These are phyloP conservation scores for Xiphophorus hellerii DNA, from an alignment of 2,113 vertebrate genomes.

Conservation along the genomic window DNA sequence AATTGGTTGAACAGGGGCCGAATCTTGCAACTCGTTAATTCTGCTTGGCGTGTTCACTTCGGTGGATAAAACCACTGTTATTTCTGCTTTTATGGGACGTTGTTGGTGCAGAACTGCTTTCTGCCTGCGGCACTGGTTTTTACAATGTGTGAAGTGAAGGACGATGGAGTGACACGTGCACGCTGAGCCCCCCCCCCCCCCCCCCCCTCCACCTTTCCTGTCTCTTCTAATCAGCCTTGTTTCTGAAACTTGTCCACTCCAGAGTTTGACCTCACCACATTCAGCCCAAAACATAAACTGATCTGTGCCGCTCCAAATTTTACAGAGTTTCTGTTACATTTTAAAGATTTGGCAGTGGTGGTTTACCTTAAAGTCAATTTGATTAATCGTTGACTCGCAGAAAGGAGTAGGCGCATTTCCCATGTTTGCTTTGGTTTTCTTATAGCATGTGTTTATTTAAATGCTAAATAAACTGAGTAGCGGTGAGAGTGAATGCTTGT, in stretches of 20 bases:
- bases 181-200: slow-evolving; percentile 6
- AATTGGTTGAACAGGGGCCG: slow-evolving; percentile 71
- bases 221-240: slow-evolving; percentile 39
- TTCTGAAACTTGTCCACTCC: slow-evolving; percentile 9
- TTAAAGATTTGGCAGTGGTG: not conserved
- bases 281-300: not conserved
- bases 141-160: slow-evolving; percentile 41
- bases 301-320: slow-evolving; percentile 4
- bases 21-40: slow-evolving; percentile 68
- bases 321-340: not conserved
- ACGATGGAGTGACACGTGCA: slow-evolving; percentile 46
- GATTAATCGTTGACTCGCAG: not conserved
- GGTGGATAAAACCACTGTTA: slow-evolving; percentile 53
- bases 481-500: not conserved
- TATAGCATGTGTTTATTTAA: not conserved
- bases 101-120: slow-evolving; percentile 38
- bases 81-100: slow-evolving; percentile 63
- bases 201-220: slow-evolving; percentile 14
- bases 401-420: not conserved
- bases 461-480: not conserved
- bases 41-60: slow-evolving; percentile 56
- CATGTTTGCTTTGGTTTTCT: not conserved
- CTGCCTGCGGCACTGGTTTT: slow-evolving; percentile 41
- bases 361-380: not conserved
- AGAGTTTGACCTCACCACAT: slow-evolving; percentile 30